Percentiles rank a stretch among this genome's conserved stretches.
These are phyloP conservation scores for Garra rufa DNA, from an alignment of 2,113 vertebrate species.

Conservation along the genomic window DNA sequence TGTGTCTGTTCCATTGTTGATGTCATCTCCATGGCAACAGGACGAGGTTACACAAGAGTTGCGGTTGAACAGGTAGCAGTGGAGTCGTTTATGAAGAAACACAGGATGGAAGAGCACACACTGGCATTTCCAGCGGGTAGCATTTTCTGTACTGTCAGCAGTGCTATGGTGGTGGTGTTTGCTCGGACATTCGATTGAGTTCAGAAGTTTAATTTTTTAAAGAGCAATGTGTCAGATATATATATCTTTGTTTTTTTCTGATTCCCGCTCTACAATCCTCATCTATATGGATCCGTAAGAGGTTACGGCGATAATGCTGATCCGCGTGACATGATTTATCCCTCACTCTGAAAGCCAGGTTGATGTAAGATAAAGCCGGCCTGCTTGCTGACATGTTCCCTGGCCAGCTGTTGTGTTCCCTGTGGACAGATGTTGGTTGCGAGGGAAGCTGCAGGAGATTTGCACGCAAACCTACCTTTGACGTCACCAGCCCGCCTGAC, in stretches of 20 bases:
- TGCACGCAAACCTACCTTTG: conserved; percentile 39
- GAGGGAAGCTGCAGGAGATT: background rate
- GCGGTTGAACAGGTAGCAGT: conserved; percentile 35
- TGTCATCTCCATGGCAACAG: conserved; percentile 49
- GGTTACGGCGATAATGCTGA: background rate
- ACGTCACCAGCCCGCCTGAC: background rate
- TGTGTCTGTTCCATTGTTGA: conserved; percentile 50
- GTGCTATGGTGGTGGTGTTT: conserved; percentile 9
- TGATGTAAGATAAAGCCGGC: conserved; percentile 39
- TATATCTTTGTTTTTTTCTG: conserved; percentile 7
- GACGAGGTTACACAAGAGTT: conserved; percentile 8
- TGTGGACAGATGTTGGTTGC: conserved; percentile 51
- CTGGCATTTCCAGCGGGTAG: background rate
- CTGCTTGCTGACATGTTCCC: conserved; percentile 4
- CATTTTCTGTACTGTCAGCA: conserved; percentile 8
- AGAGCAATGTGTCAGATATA: conserved; percentile 39
- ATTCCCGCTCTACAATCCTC: background rate
- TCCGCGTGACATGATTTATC: conserved; percentile 1
- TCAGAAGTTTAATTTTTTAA: conserved; percentile 55
- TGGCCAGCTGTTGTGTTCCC: conserved; percentile 53
- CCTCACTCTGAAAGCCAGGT: conserved; percentile 12
- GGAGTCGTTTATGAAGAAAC: background rate
- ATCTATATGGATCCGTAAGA: background rate
- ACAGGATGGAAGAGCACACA: background rate
- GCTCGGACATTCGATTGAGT: conserved; percentile 33